Evolutionary conservation across 2,113 vertebrate species (phyloP), one percentile per base, ranked within the genome.

Genomic region (Tragelaphus imberbis): DNA sequence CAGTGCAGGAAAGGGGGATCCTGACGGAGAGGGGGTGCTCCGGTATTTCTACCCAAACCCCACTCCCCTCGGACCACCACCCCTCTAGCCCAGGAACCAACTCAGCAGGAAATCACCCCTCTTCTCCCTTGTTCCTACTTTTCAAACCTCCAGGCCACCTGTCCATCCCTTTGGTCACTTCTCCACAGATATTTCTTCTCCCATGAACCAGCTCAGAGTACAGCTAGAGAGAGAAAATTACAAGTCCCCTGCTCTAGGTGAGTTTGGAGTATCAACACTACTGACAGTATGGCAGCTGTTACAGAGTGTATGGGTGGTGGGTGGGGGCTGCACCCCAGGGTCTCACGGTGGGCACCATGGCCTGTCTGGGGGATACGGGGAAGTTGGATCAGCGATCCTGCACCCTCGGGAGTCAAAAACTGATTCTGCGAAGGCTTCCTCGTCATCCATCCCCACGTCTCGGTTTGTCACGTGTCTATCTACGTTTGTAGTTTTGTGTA

Each of bases 301-400:
- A 7, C 7, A 12, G 56, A 3, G 3, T 44, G 33, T 2, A 1
- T 23, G 15, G 3, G 15, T 23, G 33, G 33, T 3, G 4, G 44
- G 36, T 9, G 10, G 14, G 17, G n/a, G 2, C 36, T 49, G 1
- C 19, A 6, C 40, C 16, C 17, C 11, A 16, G 19, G 40, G 16
- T 79, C 13, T 53, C 55, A 15, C 33, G 28, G 28, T 27, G 7
- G 17, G 7, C 4, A 2, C 40, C 55, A 0, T 13, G 51, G 56
- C 11, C 3, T 79, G 0, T 56, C 51, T n/a, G 3, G 21, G 21
- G 10, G 53, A 33, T 36, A 14, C 17, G 5, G 65, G 49, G 23
- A 63, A 51, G 30, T 4, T 61, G 44, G 56, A 9, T 36, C 88
- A 56, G 25, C 88, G 49, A 80, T 65, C 16, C 44, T 33, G 55